These are phyloP conservation scores for Temnothorax ravouxi DNA, from an alignment of 2,888 invertebrate genomes.

Conservation along the genomic window DNA sequence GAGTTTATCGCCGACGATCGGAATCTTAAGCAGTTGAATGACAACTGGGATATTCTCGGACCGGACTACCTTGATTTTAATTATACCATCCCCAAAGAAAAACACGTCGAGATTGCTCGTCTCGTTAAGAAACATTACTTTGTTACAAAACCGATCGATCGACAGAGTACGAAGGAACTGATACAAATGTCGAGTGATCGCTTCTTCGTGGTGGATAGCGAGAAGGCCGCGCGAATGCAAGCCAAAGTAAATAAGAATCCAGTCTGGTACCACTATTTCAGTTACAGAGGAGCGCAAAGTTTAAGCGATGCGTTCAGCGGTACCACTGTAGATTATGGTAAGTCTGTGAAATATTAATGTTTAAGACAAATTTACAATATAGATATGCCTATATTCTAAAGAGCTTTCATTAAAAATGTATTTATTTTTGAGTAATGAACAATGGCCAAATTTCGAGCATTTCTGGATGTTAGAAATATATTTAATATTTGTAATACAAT, in stretches of 20 bases:
- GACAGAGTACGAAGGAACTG: conserved; percentile 73
- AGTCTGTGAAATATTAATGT: conserved; percentile 56
- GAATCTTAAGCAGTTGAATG: conserved; percentile 87
- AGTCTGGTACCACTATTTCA: conserved; percentile 90
- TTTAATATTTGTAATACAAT: no score
- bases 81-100: conserved; percentile 87
- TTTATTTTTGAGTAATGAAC: no score
- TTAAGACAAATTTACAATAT: not conserved
- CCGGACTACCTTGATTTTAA: conserved; percentile 89
- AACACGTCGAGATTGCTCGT: conserved; percentile 86
- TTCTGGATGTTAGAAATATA: no score
- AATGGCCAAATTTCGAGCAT: no score
- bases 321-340: conserved; percentile 88
- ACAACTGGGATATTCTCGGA: conserved; percentile 89
- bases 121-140: conserved; percentile 89
- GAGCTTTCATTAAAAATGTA: not conserved
- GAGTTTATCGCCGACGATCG: conserved; percentile 86
- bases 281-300: conserved; percentile 89
- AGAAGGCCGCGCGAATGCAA: conserved; percentile 89
- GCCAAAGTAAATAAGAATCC: conserved; percentile 88
- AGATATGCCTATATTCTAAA: not conserved
- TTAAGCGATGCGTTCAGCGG: conserved; percentile 87
- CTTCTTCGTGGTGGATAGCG: conserved; percentile 89
- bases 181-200: conserved; percentile 90
- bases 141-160: conserved; percentile 87